These are phyloP conservation scores for Varecia variegata DNA, from an alignment of 2,797 vertebrate species.

Conservation along the genomic window DNA sequence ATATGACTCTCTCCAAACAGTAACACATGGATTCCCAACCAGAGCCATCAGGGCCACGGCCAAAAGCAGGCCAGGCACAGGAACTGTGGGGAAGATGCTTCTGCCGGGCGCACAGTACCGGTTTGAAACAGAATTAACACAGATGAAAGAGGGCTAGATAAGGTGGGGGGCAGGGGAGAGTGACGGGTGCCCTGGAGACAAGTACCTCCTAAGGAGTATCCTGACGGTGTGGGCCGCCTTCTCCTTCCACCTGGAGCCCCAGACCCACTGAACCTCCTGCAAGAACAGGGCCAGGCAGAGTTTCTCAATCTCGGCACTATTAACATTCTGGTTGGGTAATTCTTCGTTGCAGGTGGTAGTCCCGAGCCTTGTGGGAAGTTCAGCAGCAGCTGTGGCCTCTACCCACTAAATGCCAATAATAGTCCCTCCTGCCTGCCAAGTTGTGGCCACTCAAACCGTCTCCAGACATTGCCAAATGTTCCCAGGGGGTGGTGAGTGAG, in stretches of 20 bases:
- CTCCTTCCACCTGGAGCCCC: not conserved
- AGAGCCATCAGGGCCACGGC: conserved; percentile 34
- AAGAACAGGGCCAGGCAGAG: not conserved
- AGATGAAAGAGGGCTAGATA: not conserved
- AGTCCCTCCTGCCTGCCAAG: not conserved
- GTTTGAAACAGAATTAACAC: conserved; percentile 25
- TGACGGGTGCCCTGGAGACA: not conserved
- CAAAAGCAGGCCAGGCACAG: conserved; percentile 41
- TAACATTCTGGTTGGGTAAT: not conserved
- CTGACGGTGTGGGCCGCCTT: not conserved
- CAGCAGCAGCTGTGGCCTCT: not conserved
- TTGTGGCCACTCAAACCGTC: not conserved
- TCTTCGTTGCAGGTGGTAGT: not conserved
- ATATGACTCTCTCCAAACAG: conserved; percentile 78
- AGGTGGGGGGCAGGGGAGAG: not conserved
- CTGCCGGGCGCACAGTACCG: not conserved
- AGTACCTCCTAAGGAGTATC: not conserved
- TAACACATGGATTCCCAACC: conserved; percentile 67
- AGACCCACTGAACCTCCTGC: not conserved
- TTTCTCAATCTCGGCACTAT: not conserved
- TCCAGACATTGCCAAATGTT: not conserved
- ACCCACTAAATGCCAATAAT: not conserved
- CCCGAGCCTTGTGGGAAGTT: not conserved
- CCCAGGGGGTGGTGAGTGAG: not conserved
- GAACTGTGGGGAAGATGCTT: not conserved